Evolutionary conservation across 2,888 invertebrate genomes (phyloP).

Genomic region (Ernsta delagoae): DNA sequence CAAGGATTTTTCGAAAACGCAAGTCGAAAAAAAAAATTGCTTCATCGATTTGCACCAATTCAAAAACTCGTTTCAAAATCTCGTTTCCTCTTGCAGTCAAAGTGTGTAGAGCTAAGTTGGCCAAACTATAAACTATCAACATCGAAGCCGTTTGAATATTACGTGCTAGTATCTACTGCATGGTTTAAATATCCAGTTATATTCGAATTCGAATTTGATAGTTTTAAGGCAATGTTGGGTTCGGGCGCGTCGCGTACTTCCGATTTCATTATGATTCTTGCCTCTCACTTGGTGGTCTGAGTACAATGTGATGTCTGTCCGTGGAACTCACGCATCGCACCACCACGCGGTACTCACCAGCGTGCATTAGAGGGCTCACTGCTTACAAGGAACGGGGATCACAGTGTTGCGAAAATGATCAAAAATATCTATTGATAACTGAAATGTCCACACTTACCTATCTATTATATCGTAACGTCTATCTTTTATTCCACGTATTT

Average conservation of each 20-base stretch:
- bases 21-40: not conserved
- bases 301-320: slow-evolving; percentile 62
- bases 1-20: not conserved
- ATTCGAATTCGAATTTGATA: slow-evolving; percentile 41
- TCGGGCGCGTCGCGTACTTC: slow-evolving; percentile 72
- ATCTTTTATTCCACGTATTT: not conserved
- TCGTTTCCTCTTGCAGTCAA: not conserved
- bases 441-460: no score
- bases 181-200: not conserved
- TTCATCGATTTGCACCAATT: no score
- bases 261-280: slow-evolving; percentile 64
- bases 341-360: slow-evolving; percentile 69
- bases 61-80: no score
- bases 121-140: slow-evolving; percentile 32
- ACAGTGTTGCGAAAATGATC: slow-evolving; percentile 53
- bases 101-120: slow-evolving; percentile 25
- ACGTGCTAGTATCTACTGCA: not conserved
- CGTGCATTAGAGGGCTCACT: slow-evolving; percentile 78
- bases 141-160: slow-evolving; percentile 32
- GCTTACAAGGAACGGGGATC: slow-evolving; percentile 79
- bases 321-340: slow-evolving; percentile 70
- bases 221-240: slow-evolving; percentile 67
- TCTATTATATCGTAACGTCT: not conserved
- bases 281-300: slow-evolving; percentile 79
- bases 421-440: slow-evolving; percentile 60